Percentiles rank a stretch among this genome's conserved stretches.
phyloP scores from a whole-genome alignment of 2,113 vertebrate genomes.

The Ptilorrhoa leucosticta region DNA sequence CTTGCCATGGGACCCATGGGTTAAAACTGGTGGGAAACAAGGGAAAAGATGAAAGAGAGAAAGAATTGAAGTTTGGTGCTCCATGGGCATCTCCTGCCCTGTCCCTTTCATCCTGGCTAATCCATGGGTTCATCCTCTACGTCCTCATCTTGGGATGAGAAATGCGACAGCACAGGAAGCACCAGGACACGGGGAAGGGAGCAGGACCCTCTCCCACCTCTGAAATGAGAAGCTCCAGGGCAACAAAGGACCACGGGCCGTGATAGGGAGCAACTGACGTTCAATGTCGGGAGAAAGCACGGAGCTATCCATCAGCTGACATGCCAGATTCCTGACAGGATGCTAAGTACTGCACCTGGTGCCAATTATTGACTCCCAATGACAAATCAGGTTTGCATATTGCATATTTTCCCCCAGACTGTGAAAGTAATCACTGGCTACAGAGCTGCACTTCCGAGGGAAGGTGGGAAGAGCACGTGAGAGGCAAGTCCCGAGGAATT shows the following conservation, averaged over 20 bases:
- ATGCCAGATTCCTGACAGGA: slow-evolving; percentile 3
- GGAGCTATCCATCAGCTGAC: slow-evolving; percentile 27
- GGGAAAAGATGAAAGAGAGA: neutral
- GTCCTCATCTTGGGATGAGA: neutral
- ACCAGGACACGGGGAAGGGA: neutral
- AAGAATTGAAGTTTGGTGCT: neutral
- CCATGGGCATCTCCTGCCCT: neutral
- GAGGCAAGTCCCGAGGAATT: neutral
- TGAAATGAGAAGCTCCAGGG: neutral
- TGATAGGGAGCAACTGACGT: neutral
- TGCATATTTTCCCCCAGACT: neutral
- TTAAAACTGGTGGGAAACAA: neutral
- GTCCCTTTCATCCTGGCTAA: neutral
- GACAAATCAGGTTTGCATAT: slow-evolving; percentile 37
- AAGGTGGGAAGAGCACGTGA: neutral
- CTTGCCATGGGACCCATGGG: neutral
- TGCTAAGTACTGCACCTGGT: slow-evolving; percentile 13
- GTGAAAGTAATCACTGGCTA: neutral
- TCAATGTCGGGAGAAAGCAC: neutral
- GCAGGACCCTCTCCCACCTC: neutral
- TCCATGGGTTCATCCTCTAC: neutral
- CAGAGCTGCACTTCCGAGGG: neutral
- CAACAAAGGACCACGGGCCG: neutral
- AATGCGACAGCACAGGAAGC: neutral
- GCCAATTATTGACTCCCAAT: slow-evolving; percentile 35